These are phyloP conservation scores for Mylabris phalerata DNA, from an alignment of 1,140 invertebrate genomes.

Conservation along the genomic window DNA sequence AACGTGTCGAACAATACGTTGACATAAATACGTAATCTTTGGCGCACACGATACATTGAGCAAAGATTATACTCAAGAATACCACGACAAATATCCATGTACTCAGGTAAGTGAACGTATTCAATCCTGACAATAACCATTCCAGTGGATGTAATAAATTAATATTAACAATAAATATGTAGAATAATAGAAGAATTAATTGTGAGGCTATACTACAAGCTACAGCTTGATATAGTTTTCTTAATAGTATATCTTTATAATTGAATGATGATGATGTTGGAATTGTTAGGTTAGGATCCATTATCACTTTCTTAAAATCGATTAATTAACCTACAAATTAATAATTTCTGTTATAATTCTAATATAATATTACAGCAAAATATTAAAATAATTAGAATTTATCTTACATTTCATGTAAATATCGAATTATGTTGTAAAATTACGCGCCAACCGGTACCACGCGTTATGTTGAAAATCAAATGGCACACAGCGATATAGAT, in stretches of 20 bases:
- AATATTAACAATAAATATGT: conserved; percentile 49
- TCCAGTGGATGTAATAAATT: conserved; percentile 45
- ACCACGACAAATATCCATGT: conserved; percentile 52
- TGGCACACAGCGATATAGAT: no score
- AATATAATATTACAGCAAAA: no score
- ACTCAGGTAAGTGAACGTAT: conserved; percentile 46
- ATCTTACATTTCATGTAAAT: no score
- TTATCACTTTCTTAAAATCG: not conserved
- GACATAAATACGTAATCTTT: conserved; percentile 50
- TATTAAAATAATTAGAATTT: no score
- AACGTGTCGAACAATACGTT: conserved; percentile 52
- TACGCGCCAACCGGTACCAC: no score
- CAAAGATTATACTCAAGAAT: conserved; percentile 46
- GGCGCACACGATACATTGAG: conserved; percentile 53
- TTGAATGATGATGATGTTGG: conserved; percentile 14
- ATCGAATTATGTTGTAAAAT: no score
- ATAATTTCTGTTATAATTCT: no score
- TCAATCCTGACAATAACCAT: conserved; percentile 47
- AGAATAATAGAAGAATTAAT: conserved; percentile 46
- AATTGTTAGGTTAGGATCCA: conserved; percentile 28
- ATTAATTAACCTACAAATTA: no score
- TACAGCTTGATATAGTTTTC: conserved; percentile 45
- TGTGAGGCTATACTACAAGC: conserved; percentile 46
- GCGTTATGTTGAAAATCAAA: no score
- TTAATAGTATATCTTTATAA: conserved; percentile 45